phyloP scores from a whole-genome alignment of 2,888 invertebrate genomes.

The Dasypolia templi region DNA sequence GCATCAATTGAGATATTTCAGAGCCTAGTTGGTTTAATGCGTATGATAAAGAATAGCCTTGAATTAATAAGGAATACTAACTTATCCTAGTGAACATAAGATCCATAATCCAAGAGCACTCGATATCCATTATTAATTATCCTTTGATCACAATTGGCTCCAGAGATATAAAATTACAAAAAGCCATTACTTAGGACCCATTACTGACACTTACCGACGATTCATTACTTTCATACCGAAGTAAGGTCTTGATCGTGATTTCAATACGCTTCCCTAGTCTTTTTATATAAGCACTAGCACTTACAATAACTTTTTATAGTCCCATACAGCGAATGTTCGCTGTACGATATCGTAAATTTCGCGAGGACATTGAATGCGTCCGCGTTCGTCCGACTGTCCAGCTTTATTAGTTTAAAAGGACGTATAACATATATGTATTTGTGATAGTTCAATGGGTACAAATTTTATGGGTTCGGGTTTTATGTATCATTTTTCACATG shows the following conservation, averaged over 20 bases:
- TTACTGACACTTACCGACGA: conserved; percentile 57
- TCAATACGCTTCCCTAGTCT: conserved; percentile 66
- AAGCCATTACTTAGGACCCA: conserved; percentile 46
- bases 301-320: conserved; percentile 75
- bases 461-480: conserved; percentile 66
- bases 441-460: conserved; percentile 68
- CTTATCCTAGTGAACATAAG: background rate
- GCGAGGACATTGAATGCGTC: conserved; percentile 71
- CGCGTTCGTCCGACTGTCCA: conserved; percentile 67
- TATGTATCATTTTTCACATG: conserved; percentile 56
- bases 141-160: conserved; percentile 16
- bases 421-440: conserved; percentile 69
- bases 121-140: conserved; percentile 27
- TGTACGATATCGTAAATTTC: conserved; percentile 73
- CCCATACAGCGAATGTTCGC: conserved; percentile 68
- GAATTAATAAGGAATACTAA: background rate
- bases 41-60: background rate
- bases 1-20: background rate
- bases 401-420: conserved; percentile 71
- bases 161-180: conserved; percentile 48
- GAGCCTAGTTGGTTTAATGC: background rate
- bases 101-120: conserved; percentile 8
- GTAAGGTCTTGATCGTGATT: conserved; percentile 69
- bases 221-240: conserved; percentile 47
- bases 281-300: conserved; percentile 61